Evolutionary conservation across 2,797 vertebrate species (phyloP).

Genomic region (Leptatherina wallacei): DNA sequence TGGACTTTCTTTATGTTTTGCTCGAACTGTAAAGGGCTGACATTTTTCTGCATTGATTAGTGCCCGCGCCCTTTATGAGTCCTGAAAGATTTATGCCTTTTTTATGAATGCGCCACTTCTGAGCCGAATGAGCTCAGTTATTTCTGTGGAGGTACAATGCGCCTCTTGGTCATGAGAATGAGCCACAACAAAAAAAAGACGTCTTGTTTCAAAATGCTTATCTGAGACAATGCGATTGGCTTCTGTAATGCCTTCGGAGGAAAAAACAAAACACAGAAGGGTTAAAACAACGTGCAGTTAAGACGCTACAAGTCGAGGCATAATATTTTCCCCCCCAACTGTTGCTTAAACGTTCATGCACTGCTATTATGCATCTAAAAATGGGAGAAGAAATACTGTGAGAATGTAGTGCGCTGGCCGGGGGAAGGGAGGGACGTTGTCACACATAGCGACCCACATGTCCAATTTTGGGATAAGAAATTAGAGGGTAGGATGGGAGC

Average conservation of each 20-base stretch:
- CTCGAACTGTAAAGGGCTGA: conserved; percentile 79
- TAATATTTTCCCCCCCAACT: conserved; percentile 59
- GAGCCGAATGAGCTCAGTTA: conserved; percentile 65
- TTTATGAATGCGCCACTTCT: conserved; percentile 71
- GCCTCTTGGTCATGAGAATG: conserved; percentile 46
- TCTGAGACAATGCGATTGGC: conserved; percentile 24
- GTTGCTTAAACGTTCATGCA: conserved; percentile 55
- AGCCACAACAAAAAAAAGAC: conserved; percentile 3
- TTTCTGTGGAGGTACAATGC: conserved; percentile 73
- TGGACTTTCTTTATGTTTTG: conserved; percentile 80
- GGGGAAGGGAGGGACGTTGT: conserved; percentile 77
- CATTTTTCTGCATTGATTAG: conserved; percentile 84
- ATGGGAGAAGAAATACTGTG: conserved; percentile 74
- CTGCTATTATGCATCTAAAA: conserved; percentile 75
- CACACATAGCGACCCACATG: conserved; percentile 82
- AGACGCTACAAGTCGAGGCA: conserved; percentile 39
- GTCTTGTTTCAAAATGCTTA: conserved; percentile 7
- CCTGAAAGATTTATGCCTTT: conserved; percentile 74
- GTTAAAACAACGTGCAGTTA: conserved; percentile 58
- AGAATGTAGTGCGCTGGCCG: conserved; percentile 70
- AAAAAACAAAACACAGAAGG: conserved; percentile 42
- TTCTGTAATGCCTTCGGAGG: conserved; percentile 35
- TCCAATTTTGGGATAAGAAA: conserved; percentile 89
- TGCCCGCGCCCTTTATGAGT: conserved; percentile 74
- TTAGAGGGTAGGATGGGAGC: conserved; percentile 85